phyloP scores from a whole-genome alignment of 2,797 vertebrate genomes.

The Menidia menidia region DNA sequence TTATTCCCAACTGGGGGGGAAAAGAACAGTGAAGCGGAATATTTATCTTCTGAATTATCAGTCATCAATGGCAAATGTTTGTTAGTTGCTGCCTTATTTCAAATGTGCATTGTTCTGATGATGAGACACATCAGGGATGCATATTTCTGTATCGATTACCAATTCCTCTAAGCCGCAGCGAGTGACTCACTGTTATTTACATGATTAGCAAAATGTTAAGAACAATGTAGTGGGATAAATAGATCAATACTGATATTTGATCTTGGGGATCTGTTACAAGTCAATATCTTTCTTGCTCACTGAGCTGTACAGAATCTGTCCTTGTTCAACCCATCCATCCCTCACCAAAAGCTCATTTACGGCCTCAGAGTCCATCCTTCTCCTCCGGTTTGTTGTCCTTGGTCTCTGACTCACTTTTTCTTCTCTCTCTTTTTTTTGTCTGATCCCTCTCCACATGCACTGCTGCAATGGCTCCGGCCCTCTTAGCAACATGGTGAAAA shows the following conservation, averaged over 20 bases:
- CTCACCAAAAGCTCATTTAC: slow-evolving; percentile 48
- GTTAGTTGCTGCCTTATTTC: not conserved
- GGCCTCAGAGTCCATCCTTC: slow-evolving; percentile 57
- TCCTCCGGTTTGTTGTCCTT: slow-evolving; percentile 63
- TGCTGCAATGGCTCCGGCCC: slow-evolving; percentile 70
- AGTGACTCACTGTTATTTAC: not conserved
- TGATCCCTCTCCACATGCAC: slow-evolving; percentile 70
- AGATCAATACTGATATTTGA: slow-evolving; percentile 17
- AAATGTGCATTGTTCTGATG: not conserved
- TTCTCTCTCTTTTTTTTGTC: slow-evolving; percentile 44
- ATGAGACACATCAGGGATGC: not conserved
- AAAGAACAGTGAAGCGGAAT: too few relatives aligned
- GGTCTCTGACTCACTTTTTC: slow-evolving; percentile 57
- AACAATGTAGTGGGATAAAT: not conserved
- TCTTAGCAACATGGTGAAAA: slow-evolving; percentile 41
- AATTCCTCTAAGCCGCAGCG: not conserved
- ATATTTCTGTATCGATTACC: not conserved
- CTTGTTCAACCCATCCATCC: slow-evolving; percentile 35
- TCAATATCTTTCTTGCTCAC: slow-evolving; percentile 18
- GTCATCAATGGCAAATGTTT: not conserved
- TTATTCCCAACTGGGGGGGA: too few relatives aligned
- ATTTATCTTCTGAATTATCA: not conserved
- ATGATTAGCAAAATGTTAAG: not conserved
- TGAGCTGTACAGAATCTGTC: slow-evolving; percentile 38
- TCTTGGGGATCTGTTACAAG: slow-evolving; percentile 8